These are phyloP conservation scores for Acanthornis magna DNA, from an alignment of 2,797 vertebrate genomes.

Conservation along the genomic window DNA sequence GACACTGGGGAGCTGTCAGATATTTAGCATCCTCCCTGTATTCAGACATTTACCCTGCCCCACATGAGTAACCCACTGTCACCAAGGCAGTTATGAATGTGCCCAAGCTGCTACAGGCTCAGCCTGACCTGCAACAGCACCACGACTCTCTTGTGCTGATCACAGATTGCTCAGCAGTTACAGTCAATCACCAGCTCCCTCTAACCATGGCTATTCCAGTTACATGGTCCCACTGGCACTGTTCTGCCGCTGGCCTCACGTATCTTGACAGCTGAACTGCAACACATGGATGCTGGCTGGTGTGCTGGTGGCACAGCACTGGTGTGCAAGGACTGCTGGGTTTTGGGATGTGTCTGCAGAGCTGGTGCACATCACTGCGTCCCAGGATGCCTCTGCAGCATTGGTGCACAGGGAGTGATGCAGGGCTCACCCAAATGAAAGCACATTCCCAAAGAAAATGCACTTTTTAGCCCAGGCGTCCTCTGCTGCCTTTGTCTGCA, in stretches of 20 bases:
- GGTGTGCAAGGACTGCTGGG: background rate
- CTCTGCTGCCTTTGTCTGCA: background rate
- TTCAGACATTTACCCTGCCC: background rate
- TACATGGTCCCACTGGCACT: background rate
- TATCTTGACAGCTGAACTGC: background rate
- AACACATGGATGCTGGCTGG: background rate
- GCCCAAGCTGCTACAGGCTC: background rate
- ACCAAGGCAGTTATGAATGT: background rate
- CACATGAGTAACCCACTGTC: background rate
- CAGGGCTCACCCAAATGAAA: background rate
- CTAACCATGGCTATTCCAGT: background rate
- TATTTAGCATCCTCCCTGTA: background rate
- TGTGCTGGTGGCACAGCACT: background rate
- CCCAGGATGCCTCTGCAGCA: background rate
- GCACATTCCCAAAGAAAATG: background rate
- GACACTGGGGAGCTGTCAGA: background rate
- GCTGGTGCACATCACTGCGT: background rate
- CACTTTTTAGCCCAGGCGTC: background rate
- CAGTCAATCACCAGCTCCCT: background rate
- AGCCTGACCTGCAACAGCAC: background rate
- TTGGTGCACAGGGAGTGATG: background rate
- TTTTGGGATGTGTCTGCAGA: background rate
- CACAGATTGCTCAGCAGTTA: background rate
- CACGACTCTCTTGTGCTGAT: rapidly evolving
- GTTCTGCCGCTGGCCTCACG: rapidly evolving